Evolutionary conservation across 1,140 invertebrate species (phyloP), one percentile per base, ranked within the genome.

Genomic region (Drosophila truncata): DNA sequence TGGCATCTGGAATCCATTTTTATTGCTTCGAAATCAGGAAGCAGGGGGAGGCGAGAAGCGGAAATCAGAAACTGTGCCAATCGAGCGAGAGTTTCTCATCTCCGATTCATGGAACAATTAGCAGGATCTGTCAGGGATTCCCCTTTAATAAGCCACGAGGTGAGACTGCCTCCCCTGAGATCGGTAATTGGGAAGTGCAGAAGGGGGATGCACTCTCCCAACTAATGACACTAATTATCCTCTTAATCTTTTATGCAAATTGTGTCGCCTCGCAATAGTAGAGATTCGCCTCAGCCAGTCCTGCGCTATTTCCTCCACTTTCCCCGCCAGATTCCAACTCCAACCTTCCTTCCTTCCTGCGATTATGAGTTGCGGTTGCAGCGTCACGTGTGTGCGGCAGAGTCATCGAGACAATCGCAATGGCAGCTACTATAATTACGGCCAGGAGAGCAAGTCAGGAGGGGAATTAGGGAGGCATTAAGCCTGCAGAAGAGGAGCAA

Each of bases 221-320:
- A 71, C 84, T 87, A 88, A 87, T 87, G 84, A 83, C 80, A 88
- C 84, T 87, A 87, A 87, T 88, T 88, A 88, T 80, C 72, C 83
- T 80, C 80, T 78, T 87, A 88, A 87, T 87, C 84, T 87, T 71
- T 80, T 80, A 87, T 88, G 80, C 77, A 87, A 88, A 87, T 87
- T 82, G 66, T 87, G 71, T 64, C 66, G 63, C 47, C 66, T 33
- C 57, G 49, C 18, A 23, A 20, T 20, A 20, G 10, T 10, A 31
- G 49, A 20, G 23, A 37, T 29, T 29, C 37, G 13, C 37, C 61
- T 16, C 20, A 20, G 29, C 31, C 57, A 63, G 23, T 73, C 25
- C 57, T 27, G 18, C 11, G 1, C 31, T 9, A 16, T 10, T 37
- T 39, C 8, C 44, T 25, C 10, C 23, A 14, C 25, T 10, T 39